Evolutionary conservation across 1,140 invertebrate species (phyloP).

Genomic region (Drosophila serrata): DNA sequence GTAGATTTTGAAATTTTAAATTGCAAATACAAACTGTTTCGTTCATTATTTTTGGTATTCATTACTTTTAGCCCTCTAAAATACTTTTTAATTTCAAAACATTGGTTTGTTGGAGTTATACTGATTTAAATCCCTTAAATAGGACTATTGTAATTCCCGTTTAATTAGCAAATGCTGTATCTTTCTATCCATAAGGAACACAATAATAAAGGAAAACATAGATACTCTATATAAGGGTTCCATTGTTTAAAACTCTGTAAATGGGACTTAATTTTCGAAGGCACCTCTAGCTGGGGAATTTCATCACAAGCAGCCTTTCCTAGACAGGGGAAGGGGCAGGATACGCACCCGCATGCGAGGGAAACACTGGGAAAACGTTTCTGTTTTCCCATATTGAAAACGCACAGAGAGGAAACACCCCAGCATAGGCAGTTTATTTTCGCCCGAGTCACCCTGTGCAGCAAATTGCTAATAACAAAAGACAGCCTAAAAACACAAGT

Average conservation of each 20-base stretch:
- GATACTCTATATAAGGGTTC: neutral
- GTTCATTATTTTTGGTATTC: neutral
- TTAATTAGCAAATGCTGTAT: neutral
- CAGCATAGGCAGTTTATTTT: neutral
- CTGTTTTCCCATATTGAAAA: constrained; percentile 30
- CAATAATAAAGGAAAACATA: neutral
- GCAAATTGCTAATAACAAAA: constrained; percentile 45
- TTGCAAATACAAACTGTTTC: neutral
- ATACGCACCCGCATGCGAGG: constrained; percentile 3
- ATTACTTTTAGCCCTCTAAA: neutral
- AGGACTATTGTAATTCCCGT: neutral
- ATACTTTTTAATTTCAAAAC: neutral
- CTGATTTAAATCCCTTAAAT: neutral
- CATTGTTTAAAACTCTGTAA: too few species aligned
- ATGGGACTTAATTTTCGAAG: neutral
- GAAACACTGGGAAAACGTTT: constrained; percentile 3
- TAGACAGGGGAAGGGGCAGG: neutral
- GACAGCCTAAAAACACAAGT: constrained; percentile 37
- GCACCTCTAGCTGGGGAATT: constrained; percentile 10
- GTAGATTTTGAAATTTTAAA: neutral
- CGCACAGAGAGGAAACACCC: constrained; percentile 12
- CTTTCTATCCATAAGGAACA: neutral
- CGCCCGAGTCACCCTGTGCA: constrained; percentile 14
- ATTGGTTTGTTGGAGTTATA: too few species aligned
- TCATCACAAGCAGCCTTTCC: constrained; percentile 23